phyloP scores from a whole-genome alignment of 2,888 invertebrate genomes.

The Phytoseiulus persimilis region DNA sequence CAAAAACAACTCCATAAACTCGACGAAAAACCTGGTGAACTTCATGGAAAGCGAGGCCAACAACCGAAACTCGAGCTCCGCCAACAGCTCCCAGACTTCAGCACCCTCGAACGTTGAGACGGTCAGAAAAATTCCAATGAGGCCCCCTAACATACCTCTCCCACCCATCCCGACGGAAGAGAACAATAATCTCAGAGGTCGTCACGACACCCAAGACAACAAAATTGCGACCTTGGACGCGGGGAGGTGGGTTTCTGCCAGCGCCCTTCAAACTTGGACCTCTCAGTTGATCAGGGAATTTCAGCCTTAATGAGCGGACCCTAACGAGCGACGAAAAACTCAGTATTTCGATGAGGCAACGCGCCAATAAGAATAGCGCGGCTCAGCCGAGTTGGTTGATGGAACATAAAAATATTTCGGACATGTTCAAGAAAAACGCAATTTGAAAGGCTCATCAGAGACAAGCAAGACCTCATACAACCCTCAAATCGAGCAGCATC shows the following conservation, averaged over 20 bases:
- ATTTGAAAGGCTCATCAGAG: too few relatives aligned
- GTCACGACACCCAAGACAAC: background rate
- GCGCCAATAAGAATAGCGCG: background rate
- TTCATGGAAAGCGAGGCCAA: constrained; percentile 30
- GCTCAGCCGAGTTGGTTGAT: background rate
- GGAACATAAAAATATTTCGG: background rate
- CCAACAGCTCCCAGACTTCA: background rate
- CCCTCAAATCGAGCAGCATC: too few relatives aligned
- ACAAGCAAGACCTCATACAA: too few relatives aligned
- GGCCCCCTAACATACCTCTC: constrained; percentile 21
- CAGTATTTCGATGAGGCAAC: background rate
- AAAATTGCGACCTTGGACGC: constrained; percentile 33
- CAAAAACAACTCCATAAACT: constrained; percentile 33
- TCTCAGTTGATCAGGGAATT: background rate
- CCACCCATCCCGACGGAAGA: constrained; percentile 21
- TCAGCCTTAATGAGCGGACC: background rate
- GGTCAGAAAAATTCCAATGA: constrained; percentile 7
- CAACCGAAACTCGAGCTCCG: background rate
- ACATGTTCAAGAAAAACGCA: background rate
- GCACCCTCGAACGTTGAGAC: constrained; percentile 1
- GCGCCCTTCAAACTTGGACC: background rate
- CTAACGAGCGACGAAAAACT: background rate
- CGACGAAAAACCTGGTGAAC: constrained; percentile 30
- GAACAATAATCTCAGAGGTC: background rate
- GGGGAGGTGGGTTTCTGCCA: background rate